phyloP scores from a whole-genome alignment of 2,888 invertebrate species.

The Yponomeuta malinellus region DNA sequence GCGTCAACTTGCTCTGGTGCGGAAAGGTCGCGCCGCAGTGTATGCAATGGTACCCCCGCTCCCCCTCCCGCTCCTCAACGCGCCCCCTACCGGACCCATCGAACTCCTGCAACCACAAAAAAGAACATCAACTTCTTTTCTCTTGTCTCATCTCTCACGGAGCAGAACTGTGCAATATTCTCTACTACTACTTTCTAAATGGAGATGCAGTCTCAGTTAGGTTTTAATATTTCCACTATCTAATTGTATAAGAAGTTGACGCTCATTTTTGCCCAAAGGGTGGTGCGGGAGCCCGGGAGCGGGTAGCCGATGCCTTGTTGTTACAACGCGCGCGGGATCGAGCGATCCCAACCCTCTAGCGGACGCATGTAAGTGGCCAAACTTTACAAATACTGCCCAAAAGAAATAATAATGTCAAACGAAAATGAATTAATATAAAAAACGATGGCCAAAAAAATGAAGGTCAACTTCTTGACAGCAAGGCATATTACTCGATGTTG shows the following conservation, averaged over 20 bases:
- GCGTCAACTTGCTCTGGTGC: slow-evolving; percentile 92
- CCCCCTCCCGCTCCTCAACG: slow-evolving; percentile 69
- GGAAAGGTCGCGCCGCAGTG: slow-evolving; percentile 93
- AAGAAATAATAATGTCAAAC: slow-evolving; percentile 62
- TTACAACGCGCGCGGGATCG: slow-evolving; percentile 61
- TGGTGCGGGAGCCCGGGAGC: slow-evolving; percentile 72
- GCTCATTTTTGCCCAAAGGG: slow-evolving; percentile 87
- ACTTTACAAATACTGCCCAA: slow-evolving; percentile 65
- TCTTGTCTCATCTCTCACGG: slow-evolving; percentile 61
- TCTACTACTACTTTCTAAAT: slow-evolving; percentile 74
- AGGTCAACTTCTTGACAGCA: slow-evolving; percentile 96
- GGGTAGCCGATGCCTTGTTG: slow-evolving; percentile 68
- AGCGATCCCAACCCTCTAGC: slow-evolving; percentile 50
- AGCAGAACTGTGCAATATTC: slow-evolving; percentile 62
- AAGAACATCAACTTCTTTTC: slow-evolving; percentile 94
- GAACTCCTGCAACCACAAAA: slow-evolving; percentile 93
- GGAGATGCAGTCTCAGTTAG: slow-evolving; percentile 68
- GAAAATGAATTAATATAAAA: slow-evolving; percentile 77
- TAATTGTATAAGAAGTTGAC: slow-evolving; percentile 84
- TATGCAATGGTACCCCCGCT: slow-evolving; percentile 85
- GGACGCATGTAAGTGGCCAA: slow-evolving; percentile 67
- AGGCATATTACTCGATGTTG: slow-evolving; percentile 71
- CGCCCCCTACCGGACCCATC: slow-evolving; percentile 80
- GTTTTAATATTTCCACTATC: slow-evolving; percentile 57
- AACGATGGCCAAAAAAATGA: slow-evolving; percentile 94